Evolutionary conservation across 2,888 invertebrate genomes (phyloP).

Genomic region (Tromatobia lineatoria): DNA sequence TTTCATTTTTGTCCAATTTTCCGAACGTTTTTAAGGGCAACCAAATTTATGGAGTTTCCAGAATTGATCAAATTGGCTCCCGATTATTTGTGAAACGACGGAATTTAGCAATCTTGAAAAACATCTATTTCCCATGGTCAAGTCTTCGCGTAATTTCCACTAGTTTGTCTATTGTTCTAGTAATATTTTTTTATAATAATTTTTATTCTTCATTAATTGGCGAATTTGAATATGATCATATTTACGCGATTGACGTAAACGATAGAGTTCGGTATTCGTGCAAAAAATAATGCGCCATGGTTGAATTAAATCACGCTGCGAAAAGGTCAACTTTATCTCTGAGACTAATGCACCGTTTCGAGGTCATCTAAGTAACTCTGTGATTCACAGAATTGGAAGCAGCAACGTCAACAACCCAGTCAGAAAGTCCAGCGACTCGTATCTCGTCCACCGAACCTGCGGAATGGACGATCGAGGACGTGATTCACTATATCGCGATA

Average conservation of each 20-base stretch:
- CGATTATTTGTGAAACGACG: not conserved
- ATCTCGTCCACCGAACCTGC: constrained; percentile 87
- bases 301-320: not conserved
- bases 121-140: not conserved
- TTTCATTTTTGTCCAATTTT: not conserved
- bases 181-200: not conserved
- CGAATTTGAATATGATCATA: not conserved
- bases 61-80: not conserved
- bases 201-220: not conserved
- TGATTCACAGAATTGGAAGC: constrained; percentile 87
- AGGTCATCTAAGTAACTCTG: constrained; percentile 2
- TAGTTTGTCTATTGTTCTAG: not conserved
- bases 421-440: constrained; percentile 82
- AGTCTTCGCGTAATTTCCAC: not conserved
- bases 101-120: not conserved
- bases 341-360: constrained; percentile 3
- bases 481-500: constrained; percentile 95
- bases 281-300: constrained; percentile 15
- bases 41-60: not conserved
- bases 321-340: constrained; percentile 1
- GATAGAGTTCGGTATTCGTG: not conserved
- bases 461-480: constrained; percentile 98
- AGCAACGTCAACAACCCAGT: constrained; percentile 90
- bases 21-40: not conserved
- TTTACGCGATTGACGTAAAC: not conserved